Conservation (phyloP, 2,113 vertebrate genomes). For the Cisticola juncidis region DNA sequence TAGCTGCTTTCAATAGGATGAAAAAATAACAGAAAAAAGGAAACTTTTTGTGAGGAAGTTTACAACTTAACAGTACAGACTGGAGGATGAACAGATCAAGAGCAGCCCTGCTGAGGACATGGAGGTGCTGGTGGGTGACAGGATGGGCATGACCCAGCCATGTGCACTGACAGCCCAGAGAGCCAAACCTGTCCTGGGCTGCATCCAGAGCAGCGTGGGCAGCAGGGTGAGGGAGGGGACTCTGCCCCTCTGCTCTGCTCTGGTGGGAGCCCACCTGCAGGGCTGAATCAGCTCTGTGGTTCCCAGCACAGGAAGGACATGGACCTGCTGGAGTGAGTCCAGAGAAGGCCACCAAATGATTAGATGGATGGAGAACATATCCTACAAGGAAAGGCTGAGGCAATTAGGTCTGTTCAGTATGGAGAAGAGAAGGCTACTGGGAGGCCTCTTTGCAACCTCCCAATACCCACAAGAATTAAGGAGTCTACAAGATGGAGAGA, state of each 20-base stretch:
- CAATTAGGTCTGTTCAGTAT: not conserved
- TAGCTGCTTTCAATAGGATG: not conserved
- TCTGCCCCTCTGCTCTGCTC: not conserved
- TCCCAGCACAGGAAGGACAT: not conserved
- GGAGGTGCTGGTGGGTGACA: not conserved
- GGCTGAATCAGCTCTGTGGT: not conserved
- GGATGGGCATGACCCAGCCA: not conserved
- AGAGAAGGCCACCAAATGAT: not conserved
- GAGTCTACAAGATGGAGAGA: not conserved
- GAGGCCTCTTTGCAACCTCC: not conserved
- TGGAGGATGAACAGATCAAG: not conserved
- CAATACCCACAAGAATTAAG: not conserved
- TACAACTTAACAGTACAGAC: not conserved
- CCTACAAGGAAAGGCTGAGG: not conserved
- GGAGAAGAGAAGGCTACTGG: rapidly evolving
- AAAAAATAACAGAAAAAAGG: not conserved
- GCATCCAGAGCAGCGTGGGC: rapidly evolving
- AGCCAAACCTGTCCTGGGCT: not conserved
- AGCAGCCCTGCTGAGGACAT: not conserved
- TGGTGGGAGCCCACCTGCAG: not conserved
- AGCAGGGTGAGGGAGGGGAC: rapidly evolving
- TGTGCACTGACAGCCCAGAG: not conserved
- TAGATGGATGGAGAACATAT: not conserved
- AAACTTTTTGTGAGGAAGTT: not conserved
- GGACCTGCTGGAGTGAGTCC: not conserved